phyloP scores from a whole-genome alignment of 2,888 invertebrate genomes.

The Noctua fimbriata region DNA sequence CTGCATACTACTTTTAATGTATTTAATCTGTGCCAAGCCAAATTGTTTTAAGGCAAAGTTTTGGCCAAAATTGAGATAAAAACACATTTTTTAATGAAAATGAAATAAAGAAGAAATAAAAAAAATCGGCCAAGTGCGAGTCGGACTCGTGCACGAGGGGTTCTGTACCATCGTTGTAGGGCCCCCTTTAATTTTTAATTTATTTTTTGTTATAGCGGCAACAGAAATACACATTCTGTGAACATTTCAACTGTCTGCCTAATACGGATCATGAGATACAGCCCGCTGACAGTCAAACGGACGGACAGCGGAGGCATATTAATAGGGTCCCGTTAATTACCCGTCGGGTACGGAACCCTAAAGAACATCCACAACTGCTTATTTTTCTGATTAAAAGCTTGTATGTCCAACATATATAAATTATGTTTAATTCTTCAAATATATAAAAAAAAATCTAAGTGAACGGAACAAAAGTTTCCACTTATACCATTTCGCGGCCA shows the following conservation, averaged over 20 bases:
- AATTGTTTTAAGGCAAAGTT: neutral
- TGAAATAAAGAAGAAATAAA: neutral
- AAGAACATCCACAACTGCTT: neutral
- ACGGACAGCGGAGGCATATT: too few relatives aligned
- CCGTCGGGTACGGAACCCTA: too few relatives aligned
- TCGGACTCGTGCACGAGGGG: too few relatives aligned
- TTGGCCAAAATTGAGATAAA: neutral
- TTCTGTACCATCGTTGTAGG: too few relatives aligned
- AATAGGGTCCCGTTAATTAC: too few relatives aligned
- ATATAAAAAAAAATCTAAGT: neutral
- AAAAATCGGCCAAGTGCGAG: neutral
- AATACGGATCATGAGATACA: too few relatives aligned
- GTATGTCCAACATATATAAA: constrained; percentile 12
- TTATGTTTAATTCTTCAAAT: constrained; percentile 6
- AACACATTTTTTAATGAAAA: neutral
- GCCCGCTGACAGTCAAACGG: too few relatives aligned
- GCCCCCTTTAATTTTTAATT: too few relatives aligned
- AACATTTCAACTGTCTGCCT: too few relatives aligned
- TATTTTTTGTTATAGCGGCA: too few relatives aligned
- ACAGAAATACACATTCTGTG: too few relatives aligned
- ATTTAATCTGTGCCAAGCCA: constrained; percentile 12
- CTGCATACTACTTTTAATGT: neutral
- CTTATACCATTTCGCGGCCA: constrained; percentile 57
- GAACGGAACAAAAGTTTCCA: constrained; percentile 25
- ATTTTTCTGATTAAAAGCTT: neutral